Base-by-base conservation (phyloP, 2,888 invertebrate species). In the Deroplatys truncata region DNA sequence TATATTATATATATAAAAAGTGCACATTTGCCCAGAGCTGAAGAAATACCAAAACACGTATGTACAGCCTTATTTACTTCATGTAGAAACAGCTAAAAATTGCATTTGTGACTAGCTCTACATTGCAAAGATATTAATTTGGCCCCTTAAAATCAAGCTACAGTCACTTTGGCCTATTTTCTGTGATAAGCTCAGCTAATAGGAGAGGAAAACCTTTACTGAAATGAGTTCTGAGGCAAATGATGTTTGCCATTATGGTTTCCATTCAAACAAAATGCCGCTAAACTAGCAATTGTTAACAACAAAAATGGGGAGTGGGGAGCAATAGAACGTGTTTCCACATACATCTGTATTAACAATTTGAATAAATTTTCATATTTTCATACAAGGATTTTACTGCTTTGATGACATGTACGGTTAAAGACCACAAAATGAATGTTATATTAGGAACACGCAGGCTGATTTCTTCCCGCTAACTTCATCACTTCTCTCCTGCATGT, bases 141-240 rank as follows among this genome's bases (percentile, higher is more conserved):
- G 86, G 72, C 86, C 86, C 86, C 82, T 86, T 72, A 86, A 86
- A 86, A 86, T 86, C 86, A 86, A 86, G 86, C 86, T 82, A 82
- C 16, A 72, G 86, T 86, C 86, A 86, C 86, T 29, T 72, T 86
- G 25, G 82, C 29, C 82, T 82, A 84, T 72, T 72, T 72, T 25
- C 20, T 72, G 56, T 72, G 25, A 15, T 72, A 72, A 72, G 56
- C 56, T 72, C 56, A 72, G 56, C 56, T 72, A 72, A 72, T 72
- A 25, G 20, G 43, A 25, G 56, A 72, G 56, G 25, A 13, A 72
- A 72, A 72, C 43, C 43, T 72, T 16, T 72, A 72, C 56, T 72
- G 56, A 72, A 72, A 72, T 72, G 56, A 72, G 56, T 72, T 72
- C 56, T 72, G 56, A 72, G 56, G 56, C 56, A 72, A 72, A 16